A percentile compares a stretch with the other conserved stretches of the same genome.
Evolutionary conservation across 37 sponge, comb jelly and placozoan species (phyloP).

Genomic region (Bolinopsis microptera): DNA sequence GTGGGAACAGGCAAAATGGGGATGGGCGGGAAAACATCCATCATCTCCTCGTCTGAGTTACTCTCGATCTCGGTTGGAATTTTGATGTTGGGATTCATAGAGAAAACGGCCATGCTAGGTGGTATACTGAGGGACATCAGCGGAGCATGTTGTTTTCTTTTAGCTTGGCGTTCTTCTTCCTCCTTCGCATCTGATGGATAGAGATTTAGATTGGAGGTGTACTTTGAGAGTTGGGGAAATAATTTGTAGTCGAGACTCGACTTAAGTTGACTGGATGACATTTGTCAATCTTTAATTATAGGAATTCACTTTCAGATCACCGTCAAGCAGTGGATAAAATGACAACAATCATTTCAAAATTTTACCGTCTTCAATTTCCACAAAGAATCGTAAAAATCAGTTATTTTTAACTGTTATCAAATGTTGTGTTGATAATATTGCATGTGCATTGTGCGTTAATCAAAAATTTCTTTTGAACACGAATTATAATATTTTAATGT

Average conservation of each 20-base stretch:
- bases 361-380: no score
- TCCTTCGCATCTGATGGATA: background rate
- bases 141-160: background rate
- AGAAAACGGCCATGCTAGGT: slow-evolving; percentile 12
- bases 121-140: slow-evolving; percentile 1
- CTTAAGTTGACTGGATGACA: no score
- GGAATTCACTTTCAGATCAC: no score
- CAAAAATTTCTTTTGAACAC: no score
- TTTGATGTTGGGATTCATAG: background rate
- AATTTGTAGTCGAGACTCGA: no score
- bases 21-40: slow-evolving; percentile 33
- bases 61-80: background rate
- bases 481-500: no score
- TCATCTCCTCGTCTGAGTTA: slow-evolving; percentile 36
- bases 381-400: no score
- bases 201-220: slow-evolving; percentile 47
- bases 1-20: slow-evolving; percentile 33
- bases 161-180: background rate
- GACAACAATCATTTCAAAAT: background rate
- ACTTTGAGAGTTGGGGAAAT: no score
- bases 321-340: background rate
- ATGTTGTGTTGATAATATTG: no score
- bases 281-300: no score
- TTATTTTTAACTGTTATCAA: no score
- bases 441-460: no score